Evolutionary conservation across 2,888 invertebrate genomes (phyloP).

Genomic region (Diaprepes abbreviatus): DNA sequence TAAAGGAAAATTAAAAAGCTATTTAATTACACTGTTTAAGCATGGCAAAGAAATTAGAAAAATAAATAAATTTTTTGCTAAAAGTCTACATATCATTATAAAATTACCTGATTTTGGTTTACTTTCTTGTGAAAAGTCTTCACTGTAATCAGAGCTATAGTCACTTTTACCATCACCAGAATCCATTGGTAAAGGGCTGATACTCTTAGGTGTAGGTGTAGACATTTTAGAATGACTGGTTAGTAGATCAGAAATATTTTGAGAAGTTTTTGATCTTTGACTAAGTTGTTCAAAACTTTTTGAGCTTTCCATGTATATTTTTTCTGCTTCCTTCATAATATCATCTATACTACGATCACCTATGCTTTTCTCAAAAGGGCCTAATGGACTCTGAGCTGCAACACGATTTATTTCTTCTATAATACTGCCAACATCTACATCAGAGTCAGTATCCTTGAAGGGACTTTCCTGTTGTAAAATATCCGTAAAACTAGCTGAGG

Average conservation of each 20-base stretch:
- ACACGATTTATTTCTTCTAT: constrained; percentile 77
- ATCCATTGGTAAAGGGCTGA: constrained; percentile 64
- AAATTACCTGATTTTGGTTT: constrained; percentile 53
- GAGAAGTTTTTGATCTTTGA: constrained; percentile 65
- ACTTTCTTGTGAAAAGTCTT: constrained; percentile 62
- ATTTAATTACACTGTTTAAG: no score
- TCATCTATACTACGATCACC: constrained; percentile 73
- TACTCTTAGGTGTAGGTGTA: constrained; percentile 65
- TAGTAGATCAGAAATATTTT: constrained; percentile 62
- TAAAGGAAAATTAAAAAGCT: constrained; percentile 18
- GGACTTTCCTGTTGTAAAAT: constrained; percentile 61
- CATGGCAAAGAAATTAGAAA: no score
- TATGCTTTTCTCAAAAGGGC: constrained; percentile 65
- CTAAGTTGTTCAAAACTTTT: constrained; percentile 68
- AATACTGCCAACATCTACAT: constrained; percentile 75
- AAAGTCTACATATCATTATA: no score
- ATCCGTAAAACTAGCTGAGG: constrained; percentile 63
- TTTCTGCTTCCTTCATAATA: constrained; percentile 73
- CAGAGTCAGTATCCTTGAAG: constrained; percentile 54
- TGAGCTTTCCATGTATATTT: constrained; percentile 68
- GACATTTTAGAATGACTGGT: constrained; percentile 58
- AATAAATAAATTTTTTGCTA: no score
- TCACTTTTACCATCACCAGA: constrained; percentile 53
- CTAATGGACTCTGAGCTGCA: constrained; percentile 66
- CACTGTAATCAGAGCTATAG: constrained; percentile 59